A percentile compares a stretch with the other conserved stretches of the same genome.
Conservation (phyloP, 2,888 invertebrate genomes). For the Ditula angustiorana region DNA sequence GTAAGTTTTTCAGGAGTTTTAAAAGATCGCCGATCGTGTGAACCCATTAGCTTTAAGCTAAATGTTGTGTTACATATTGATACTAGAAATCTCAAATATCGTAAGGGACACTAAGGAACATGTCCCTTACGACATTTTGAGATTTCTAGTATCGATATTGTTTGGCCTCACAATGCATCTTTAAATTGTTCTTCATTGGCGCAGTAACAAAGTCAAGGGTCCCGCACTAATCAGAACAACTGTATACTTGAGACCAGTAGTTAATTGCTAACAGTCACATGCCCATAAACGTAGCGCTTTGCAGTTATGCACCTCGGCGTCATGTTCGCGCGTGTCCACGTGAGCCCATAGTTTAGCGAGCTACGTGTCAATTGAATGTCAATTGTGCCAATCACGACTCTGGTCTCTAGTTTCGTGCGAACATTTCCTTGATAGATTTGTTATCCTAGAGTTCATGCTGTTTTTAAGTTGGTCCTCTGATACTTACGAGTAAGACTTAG, state of each 20-base stretch:
- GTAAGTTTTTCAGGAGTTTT: too few species aligned
- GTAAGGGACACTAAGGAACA: too few species aligned
- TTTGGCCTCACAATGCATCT: neutral
- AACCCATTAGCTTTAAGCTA: too few species aligned
- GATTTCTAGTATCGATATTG: too few species aligned
- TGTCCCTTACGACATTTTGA: too few species aligned
- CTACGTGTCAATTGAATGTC: slow-evolving; percentile 42
- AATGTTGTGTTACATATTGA: too few species aligned
- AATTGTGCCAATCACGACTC: slow-evolving; percentile 41
- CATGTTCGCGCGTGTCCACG: slow-evolving; percentile 3
- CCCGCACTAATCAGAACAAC: slow-evolving; percentile 12
- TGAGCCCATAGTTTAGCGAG: slow-evolving; percentile 26
- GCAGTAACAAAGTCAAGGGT: slow-evolving; percentile 18
- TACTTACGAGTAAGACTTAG: too few species aligned
- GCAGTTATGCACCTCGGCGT: neutral
- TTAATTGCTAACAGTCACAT: slow-evolving; percentile 24
- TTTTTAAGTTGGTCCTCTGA: neutral
- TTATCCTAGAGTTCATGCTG: slow-evolving; percentile 14
- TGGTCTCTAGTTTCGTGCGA: slow-evolving; percentile 1
- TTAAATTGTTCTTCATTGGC: neutral
- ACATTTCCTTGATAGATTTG: slow-evolving; percentile 1
- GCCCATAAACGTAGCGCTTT: neutral
- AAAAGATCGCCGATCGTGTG: too few species aligned
- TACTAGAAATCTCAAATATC: too few species aligned
- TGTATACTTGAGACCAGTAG: neutral